phyloP scores from a whole-genome alignment of 2,113 vertebrate genomes.

The Puntigrus tetrazona region DNA sequence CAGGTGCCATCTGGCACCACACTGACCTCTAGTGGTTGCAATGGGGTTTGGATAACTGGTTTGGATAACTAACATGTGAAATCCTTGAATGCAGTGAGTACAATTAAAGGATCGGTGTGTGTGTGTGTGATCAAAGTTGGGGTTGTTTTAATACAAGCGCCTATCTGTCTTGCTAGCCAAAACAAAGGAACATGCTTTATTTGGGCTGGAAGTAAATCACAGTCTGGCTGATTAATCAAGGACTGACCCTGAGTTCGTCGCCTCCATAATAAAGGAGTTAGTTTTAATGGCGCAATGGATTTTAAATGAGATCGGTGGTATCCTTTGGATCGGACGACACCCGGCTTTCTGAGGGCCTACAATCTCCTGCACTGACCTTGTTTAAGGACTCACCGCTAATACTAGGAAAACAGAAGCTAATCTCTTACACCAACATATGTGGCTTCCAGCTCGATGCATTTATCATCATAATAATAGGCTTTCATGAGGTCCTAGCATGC shows the following conservation, averaged over 20 bases:
- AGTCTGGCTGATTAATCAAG: constrained; percentile 5
- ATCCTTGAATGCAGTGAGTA: background rate
- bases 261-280: background rate
- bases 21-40: constrained; percentile 55
- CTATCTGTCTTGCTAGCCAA: background rate
- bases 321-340: background rate
- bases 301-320: constrained; percentile 26
- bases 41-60: background rate
- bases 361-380: constrained; percentile 9
- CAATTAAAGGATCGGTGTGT: constrained; percentile 30
- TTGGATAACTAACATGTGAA: constrained; percentile 8
- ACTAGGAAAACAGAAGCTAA: constrained; percentile 57
- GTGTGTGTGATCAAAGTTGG: background rate
- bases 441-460: constrained; percentile 47
- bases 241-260: background rate
- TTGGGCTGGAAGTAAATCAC: constrained; percentile 16
- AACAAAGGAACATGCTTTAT: constrained; percentile 20
- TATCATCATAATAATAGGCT: constrained; percentile 54
- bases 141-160: constrained; percentile 7
- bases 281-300: constrained; percentile 8
- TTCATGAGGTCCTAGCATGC: constrained; percentile 37
- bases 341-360: constrained; percentile 25
- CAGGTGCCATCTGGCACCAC: constrained; percentile 8
- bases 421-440: constrained; percentile 41
- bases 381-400: constrained; percentile 47